Base-by-base conservation (phyloP, 2,888 invertebrate species). In the Pardosa pseudoannulata region DNA sequence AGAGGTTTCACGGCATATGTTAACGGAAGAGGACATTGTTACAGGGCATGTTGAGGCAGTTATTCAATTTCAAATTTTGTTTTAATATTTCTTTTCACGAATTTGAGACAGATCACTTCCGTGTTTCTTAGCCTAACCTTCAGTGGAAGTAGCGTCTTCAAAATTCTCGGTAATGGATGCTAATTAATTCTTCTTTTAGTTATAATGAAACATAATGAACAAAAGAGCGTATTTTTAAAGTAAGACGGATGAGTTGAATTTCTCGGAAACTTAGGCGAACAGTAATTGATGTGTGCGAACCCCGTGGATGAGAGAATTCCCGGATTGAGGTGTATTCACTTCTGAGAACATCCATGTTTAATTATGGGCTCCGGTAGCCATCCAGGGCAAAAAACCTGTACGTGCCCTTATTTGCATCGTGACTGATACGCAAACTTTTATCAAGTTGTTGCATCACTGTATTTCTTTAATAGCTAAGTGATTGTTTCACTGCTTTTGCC, bases 181-280 rank as follows among this genome's bases (percentile, higher is more conserved):
- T 56, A 56, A 56, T 56, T 56, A 56, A 56, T 56, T 56, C 56
- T 16, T 56, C 56, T 19, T 46, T 46, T 46, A n/a, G 56, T 3
- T 56, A 23, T 56, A 56, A 56, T 23, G 56, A 56, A 56, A 23
- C 56, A 56, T 5, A 6, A 56, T 23, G 56, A 23, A 56, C 56
- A 56, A 56, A 46, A 56, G 56, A 56, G 56, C 23, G 56, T 56
- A 56, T 56, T 56, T n/a, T 56, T 56, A 56, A 56, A 56, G 9
- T 23, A 56, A 56, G 56, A 56, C 56, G 56, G 56, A 56, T 56
- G 23, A 11, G 56, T 23, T 56, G 23, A 56, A 56, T 23, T 56
- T 56, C 56, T 19, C 19, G 2, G 56, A 56, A 56, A 56, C 56
- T 23, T 56, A 3, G 16, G 41, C 41, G 23, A 56, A 56, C 23